phyloP scores from a whole-genome alignment of 2,113 vertebrate genomes.

The Pelodiscus sinensis region DNA sequence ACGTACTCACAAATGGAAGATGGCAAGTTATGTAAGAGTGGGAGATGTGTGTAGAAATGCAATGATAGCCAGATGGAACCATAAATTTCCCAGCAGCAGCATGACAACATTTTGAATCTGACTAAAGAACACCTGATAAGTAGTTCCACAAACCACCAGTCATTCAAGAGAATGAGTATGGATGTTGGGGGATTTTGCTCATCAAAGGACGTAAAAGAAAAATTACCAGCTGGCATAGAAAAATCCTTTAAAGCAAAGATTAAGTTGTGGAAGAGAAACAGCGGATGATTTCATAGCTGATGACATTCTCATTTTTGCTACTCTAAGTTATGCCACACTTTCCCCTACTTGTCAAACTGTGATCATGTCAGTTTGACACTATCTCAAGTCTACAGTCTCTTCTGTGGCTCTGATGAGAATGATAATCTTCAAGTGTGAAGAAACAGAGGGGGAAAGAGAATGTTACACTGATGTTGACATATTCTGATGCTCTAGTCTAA shows the following conservation, averaged over 20 bases:
- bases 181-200: background rate
- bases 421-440: background rate
- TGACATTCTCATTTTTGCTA: background rate
- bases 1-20: background rate
- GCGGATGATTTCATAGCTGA: background rate
- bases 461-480: constrained; percentile 15
- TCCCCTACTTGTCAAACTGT: background rate
- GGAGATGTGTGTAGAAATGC: background rate
- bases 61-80: background rate
- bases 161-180: background rate
- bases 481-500: background rate
- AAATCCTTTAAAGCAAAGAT: background rate
- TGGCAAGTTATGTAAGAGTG: background rate
- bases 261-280: background rate
- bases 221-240: background rate
- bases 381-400: background rate
- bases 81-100: background rate
- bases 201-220: background rate
- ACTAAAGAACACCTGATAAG: background rate
- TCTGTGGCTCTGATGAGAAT: background rate
- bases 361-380: background rate
- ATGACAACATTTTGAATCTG: background rate
- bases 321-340: background rate
- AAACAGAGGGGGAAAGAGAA: background rate
- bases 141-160: background rate